Percentiles rank a stretch among this genome's conserved stretches.
Conservation (phyloP, 2,888 invertebrate genomes). For the Aproaerema taeniolella region DNA sequence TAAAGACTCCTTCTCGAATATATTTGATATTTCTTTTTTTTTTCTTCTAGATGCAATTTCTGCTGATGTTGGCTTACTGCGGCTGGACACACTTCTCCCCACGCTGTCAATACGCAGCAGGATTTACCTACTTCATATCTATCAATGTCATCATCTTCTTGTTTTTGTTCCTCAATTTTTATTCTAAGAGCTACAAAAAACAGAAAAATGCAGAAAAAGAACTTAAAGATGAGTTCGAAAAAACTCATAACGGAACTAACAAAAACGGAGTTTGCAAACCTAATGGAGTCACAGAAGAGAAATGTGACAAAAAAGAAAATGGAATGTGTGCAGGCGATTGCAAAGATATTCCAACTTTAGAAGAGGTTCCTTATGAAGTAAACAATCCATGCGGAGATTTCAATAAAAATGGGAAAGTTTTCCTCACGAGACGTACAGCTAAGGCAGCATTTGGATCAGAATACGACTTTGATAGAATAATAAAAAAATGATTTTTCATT, state of each 20-base stretch:
- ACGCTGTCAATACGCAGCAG: constrained; percentile 79
- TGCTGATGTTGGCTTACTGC: constrained; percentile 81
- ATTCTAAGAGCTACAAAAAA: constrained; percentile 76
- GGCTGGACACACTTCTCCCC: constrained; percentile 71
- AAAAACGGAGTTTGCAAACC: constrained; percentile 27
- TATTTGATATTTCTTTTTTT: too few relatives aligned
- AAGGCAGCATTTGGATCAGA: constrained; percentile 46
- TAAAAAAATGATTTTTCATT: constrained; percentile 59
- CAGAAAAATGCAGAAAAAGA: constrained; percentile 38
- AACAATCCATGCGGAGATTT: constrained; percentile 54
- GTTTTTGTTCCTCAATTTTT: constrained; percentile 82
- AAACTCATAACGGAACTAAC: constrained; percentile 34
- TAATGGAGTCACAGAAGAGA: constrained; percentile 28
- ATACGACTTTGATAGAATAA: constrained; percentile 53
- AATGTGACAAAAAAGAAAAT: constrained; percentile 32
- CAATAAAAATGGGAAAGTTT: constrained; percentile 50
- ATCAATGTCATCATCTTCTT: constrained; percentile 79
- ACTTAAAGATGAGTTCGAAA: constrained; percentile 35
- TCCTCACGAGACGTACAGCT: constrained; percentile 52
- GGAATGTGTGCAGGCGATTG: constrained; percentile 35
- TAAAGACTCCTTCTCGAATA: too few relatives aligned
- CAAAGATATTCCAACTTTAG: constrained; percentile 33
- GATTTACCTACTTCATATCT: constrained; percentile 72
- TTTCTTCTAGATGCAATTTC: constrained; percentile 79
- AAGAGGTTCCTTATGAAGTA: constrained; percentile 49